Evolutionary conservation across 2,113 vertebrate genomes (phyloP), one percentile per base, ranked within the genome.

Genomic region (Terrapene triunguis): DNA sequence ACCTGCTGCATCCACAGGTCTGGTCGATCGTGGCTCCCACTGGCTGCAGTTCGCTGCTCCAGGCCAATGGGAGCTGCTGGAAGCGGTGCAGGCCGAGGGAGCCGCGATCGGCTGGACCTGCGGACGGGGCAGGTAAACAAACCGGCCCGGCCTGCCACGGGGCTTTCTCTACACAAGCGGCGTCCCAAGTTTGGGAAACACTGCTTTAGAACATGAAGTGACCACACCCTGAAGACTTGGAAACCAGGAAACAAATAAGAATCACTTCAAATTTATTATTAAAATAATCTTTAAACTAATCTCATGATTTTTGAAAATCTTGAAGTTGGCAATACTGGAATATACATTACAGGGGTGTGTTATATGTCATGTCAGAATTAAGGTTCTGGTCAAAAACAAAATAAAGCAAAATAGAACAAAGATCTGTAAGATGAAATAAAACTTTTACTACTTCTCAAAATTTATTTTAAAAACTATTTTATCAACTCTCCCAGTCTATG

Each of bases 211-310:
- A 80, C 6, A 51, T 14, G 4, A 81, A 89, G 84, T 79, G 9
- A 27, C 11, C 17, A 9, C 29, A 2, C 21, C 10, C 50, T 88
- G n/a, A 89, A 87, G n/a, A 54, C 35, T 13, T 5, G 47, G 25
- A 92, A 95, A 95, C 3, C 25, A 91, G 78, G 22, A 38, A 88
- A 89, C 16, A 95, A 79, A 89, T 48, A 85, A 96, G 10, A 78
- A 57, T 17, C 82, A 78, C 74, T 91, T n/a, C 10, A 51, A 80
- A 91, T 78, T 25, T 25, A 47, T 78, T 76, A 44, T 78, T 25
- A 32, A 35, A 74, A 87, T 89, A 47, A 27, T 89, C 72, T 48
- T 29, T 85, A 79, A 0, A 1, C 8, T 85, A 74, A 2, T 65
- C 83, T 88, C 89, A 55, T n/a, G 82, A 94, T 17, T n/a, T 24